Evolutionary conservation across 2,113 vertebrate genomes (phyloP), one percentile per base, ranked within the genome.

Genomic region (Poeciliopsis prolifica): DNA sequence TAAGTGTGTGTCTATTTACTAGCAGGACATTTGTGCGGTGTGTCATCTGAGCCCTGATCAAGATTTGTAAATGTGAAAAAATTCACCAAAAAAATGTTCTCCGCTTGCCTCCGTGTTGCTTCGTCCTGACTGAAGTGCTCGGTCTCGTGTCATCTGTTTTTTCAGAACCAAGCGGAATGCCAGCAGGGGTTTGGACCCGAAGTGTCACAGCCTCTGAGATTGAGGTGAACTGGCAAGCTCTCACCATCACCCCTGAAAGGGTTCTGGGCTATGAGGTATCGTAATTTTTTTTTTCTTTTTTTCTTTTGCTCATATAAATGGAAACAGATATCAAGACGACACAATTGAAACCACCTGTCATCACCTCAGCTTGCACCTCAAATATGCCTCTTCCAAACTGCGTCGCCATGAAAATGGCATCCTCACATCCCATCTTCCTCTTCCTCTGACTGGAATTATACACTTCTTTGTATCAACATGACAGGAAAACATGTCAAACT

Each of bases 251-350:
- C 69, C 95, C 95, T 82, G 97, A 97, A 72, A 96, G 95, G 86
- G 94, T 98, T 85, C 95, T 98, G 72, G 97, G 97, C 88, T 98
- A 97, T 10, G 97, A 99, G 97, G 97, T 98, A 93, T 91, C 84
- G 90, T 85, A 12, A 37, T 37, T 48, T 48, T 78, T 86, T 90
- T 85, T 48, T 48, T 48, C 19, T 4, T 19, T 48, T 85, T 78
- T 86, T 90, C 84, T 48, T 85, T 83, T 77, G 80, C 65, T 72
- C 74, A 88, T 86, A 90, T 91, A 86, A 91, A 89, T 90, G 86
- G 83, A 93, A 93, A 92, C 84, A 80, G 75, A 87, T 92, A 87
- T 89, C 70, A 67, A 75, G 61, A 64, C 72, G 77, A 35, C 77
- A 75, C 77, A 64, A 81, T 88, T 89, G 85, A 84, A 31, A 78